Conservation (phyloP, 2,888 invertebrate genomes). For the Theretra japonica region DNA sequence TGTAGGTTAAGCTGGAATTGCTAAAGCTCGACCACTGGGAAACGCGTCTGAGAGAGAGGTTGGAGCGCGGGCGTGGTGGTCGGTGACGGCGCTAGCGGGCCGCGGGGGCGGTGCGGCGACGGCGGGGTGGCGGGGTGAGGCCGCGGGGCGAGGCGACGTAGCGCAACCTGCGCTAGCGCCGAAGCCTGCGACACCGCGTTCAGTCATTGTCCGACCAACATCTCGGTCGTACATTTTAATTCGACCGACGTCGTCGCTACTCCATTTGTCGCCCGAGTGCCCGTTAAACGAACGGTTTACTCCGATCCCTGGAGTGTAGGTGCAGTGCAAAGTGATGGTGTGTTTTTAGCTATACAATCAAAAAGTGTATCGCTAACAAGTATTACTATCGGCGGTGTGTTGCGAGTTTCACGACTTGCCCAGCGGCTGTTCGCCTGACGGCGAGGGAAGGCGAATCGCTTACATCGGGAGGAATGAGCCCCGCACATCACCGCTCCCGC, state of each 20-base stretch:
- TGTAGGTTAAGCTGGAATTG: constrained; percentile 66
- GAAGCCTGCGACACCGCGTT: constrained; percentile 68
- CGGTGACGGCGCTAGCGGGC: constrained; percentile 37
- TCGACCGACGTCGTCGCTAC: constrained; percentile 74
- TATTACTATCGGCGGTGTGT: constrained; percentile 71
- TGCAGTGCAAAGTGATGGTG: constrained; percentile 82
- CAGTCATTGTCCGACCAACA: constrained; percentile 82
- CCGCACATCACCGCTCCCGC: constrained; percentile 77
- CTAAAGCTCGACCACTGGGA: constrained; percentile 72
- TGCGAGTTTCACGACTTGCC: constrained; percentile 73
- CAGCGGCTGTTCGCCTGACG: constrained; percentile 80
- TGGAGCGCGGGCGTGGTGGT: constrained; percentile 2
- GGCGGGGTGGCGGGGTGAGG: constrained; percentile 42
- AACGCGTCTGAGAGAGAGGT: constrained; percentile 43
- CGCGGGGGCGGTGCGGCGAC: constrained; percentile 42
- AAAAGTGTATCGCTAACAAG: constrained; percentile 81
- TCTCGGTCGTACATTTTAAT: constrained; percentile 72
- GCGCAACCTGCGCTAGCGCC: constrained; percentile 69
- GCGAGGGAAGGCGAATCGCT: constrained; percentile 79
- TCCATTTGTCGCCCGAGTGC: constrained; percentile 72
- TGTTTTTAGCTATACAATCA: constrained; percentile 80
- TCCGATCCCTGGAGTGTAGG: constrained; percentile 73
- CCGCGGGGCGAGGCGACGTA: constrained; percentile 45
- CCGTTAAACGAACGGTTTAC: constrained; percentile 75
- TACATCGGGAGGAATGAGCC: constrained; percentile 84